Percentiles rank a stretch among this genome's conserved stretches.
Evolutionary conservation across 2,113 vertebrate species (phyloP).

Genomic region (Bolborhynchus lineola): DNA sequence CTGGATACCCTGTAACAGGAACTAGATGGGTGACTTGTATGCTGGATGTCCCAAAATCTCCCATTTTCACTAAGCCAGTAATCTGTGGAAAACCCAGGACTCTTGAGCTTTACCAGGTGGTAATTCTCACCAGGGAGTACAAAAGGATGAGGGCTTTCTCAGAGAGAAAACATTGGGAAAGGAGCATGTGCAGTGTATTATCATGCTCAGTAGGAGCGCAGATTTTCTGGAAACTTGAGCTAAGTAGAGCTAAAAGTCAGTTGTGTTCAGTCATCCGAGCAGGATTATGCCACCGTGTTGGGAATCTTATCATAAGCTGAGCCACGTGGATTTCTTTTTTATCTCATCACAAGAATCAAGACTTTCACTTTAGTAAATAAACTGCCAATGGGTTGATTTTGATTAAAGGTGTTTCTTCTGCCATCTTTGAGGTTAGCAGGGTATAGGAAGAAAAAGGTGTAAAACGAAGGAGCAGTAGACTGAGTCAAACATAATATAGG

Average conservation of each 20-base stretch:
- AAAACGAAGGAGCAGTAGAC: background rate
- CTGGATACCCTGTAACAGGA: background rate
- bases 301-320: background rate
- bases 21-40: background rate
- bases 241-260: background rate
- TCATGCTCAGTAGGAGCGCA: background rate
- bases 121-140: background rate
- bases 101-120: background rate
- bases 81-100: background rate
- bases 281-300: background rate
- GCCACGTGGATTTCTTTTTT: background rate
- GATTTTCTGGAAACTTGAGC: conserved; percentile 39
- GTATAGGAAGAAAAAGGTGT: background rate
- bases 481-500: background rate
- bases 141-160: background rate
- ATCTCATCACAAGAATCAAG: background rate
- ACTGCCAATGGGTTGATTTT: background rate
- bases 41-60: background rate
- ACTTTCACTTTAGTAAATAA: conserved; percentile 2
- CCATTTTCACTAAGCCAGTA: background rate
- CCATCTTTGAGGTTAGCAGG: background rate
- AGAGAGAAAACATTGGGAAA: background rate
- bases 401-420: background rate
- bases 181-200: background rate
- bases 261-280: conserved; percentile 21